Conservation (phyloP, 2,113 vertebrate genomes). For the Bujurquina vittata region DNA sequence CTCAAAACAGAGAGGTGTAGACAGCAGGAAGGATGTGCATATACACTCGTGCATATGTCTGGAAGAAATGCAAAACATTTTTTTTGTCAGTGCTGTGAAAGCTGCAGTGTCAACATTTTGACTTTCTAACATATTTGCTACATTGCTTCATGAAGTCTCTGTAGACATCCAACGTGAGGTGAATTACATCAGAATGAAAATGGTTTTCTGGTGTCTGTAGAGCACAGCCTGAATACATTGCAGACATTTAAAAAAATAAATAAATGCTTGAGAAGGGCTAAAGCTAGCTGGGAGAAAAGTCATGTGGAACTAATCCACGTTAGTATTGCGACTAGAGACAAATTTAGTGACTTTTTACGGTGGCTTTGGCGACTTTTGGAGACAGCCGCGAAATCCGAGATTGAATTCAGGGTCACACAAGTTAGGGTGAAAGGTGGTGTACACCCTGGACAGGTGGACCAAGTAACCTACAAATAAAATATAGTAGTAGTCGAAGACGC, state of each 20-base stretch:
- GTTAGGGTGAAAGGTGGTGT: no score
- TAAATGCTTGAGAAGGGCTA: no score
- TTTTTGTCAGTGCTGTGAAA: constrained; percentile 10
- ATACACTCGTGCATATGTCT: constrained; percentile 32
- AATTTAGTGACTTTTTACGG: no score
- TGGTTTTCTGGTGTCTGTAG: neutral
- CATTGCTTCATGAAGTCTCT: constrained; percentile 24
- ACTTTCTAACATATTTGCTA: constrained; percentile 24
- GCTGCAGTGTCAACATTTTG: constrained; percentile 32
- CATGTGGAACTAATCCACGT: no score
- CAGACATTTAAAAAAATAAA: neutral
- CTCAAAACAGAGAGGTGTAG: constrained; percentile 47
- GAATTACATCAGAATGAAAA: constrained; percentile 42
- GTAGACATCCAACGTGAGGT: constrained; percentile 25
- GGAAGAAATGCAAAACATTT: constrained; percentile 25
- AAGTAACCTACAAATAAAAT: no score
- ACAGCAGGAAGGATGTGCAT: constrained; percentile 35
- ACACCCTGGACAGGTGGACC: no score
- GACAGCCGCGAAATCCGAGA: no score
- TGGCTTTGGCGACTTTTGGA: no score
- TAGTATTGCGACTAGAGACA: no score
- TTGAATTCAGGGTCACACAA: no score
- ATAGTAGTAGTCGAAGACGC: no score
- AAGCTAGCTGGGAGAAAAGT: no score
- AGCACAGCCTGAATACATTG: neutral